Evolutionary conservation across 2,113 vertebrate species (phyloP), one percentile per base, ranked within the genome.

Genomic region (Anhinga rufa): DNA sequence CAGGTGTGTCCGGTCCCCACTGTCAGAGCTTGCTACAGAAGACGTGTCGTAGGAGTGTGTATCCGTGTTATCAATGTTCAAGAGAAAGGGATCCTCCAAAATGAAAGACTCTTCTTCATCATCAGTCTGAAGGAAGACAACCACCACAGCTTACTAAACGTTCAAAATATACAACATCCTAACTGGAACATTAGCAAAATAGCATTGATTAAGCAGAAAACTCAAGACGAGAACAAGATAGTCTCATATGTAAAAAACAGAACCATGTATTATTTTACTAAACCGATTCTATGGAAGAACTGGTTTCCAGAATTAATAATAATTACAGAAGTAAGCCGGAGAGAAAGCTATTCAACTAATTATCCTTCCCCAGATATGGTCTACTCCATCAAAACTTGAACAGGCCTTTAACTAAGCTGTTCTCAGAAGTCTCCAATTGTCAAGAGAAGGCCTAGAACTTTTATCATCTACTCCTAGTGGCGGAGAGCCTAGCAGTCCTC

Each of bases 1-100:
- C 61, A 99, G 95, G 93, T 99, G 98, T 9, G 98, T 97, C 31
- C 99, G 98, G 97, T 99, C 99, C 61, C 99, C 99, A 4, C 99
- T 99, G 97, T 99, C 99, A 42, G 99, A 99, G 97, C 99, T 99
- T 66, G 99, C 99, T 81, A 99, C 98, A 38, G 99, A 99, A 10
- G 99, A 99, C 3, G 99, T 99, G 93, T 99, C 99, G 17, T 99
- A 99, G 58, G 99, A 99, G 95, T 99, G 99, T 19, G 99, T 96
- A 15, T 99, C 99, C 4, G 99, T 98, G 95, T 98, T 99, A 92
- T 99, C 99, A 2, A 99, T 96, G 91, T 99, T 99, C 77, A 99
- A 92, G 57, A 99, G 94, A 22, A 98, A 99, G 6, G 99, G 99
- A 96, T 99, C 99, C 96, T 99, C 99, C 79, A 99, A 95, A 85